Evolutionary conservation across 2,888 invertebrate species (phyloP).

Genomic region (Myopa tessellatipennis): DNA sequence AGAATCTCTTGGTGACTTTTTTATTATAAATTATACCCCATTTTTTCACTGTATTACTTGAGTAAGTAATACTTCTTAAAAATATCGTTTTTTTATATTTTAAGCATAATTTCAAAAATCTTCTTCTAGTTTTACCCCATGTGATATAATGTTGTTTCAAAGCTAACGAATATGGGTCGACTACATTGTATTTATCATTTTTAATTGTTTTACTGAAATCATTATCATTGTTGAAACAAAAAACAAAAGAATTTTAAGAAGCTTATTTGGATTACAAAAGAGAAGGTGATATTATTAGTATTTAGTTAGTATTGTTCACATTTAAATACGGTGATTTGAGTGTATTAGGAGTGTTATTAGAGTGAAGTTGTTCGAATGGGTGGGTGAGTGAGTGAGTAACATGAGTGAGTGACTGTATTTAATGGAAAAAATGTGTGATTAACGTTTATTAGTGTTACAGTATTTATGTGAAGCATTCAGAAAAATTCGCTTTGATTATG

Average conservation of each 20-base stretch:
- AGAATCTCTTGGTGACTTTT: no score
- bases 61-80: background rate
- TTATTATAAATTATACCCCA: no score
- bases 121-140: no score
- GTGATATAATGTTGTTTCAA: no score
- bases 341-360: background rate
- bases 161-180: no score
- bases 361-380: background rate
- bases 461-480: background rate
- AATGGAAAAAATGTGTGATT: conserved; percentile 36
- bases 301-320: background rate
- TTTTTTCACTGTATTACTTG: background rate
- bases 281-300: background rate
- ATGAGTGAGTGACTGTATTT: conserved; percentile 21
- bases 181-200: background rate
- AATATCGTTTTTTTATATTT: background rate
- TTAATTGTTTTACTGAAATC: conserved; percentile 7
- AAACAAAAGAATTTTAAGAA: conserved; percentile 56
- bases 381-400: background rate
- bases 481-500: background rate
- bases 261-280: conserved; percentile 50
- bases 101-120: no score
- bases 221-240: conserved; percentile 17
- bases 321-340: background rate
- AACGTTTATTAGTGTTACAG: conserved; percentile 6